phyloP scores from a whole-genome alignment of 2,797 vertebrate genomes.

The Phataginus tetradactyla region DNA sequence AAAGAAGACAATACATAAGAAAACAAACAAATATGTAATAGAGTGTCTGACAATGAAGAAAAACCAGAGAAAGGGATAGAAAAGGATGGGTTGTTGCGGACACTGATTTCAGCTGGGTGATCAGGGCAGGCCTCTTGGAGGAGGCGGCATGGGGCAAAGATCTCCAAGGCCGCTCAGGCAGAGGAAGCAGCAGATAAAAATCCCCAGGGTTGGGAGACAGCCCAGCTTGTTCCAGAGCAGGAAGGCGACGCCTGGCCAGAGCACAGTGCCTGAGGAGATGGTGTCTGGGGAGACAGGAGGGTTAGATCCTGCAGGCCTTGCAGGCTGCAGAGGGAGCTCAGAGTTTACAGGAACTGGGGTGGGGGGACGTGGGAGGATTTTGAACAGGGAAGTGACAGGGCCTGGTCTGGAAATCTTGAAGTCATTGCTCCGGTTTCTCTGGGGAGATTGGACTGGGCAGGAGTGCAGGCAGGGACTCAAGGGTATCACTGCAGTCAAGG shows the following conservation, averaged over 20 bases:
- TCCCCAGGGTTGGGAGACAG: background rate
- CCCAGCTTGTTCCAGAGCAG: background rate
- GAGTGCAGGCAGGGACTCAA: background rate
- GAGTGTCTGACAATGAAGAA: background rate
- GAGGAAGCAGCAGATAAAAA: background rate
- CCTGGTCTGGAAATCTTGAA: background rate
- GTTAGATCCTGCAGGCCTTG: too few relatives aligned
- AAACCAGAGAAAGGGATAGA: background rate
- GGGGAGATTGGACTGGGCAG: background rate
- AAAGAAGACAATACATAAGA: background rate
- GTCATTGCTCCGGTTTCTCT: background rate
- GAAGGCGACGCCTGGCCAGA: background rate
- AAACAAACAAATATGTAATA: background rate
- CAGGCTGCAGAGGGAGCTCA: background rate
- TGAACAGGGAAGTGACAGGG: background rate
- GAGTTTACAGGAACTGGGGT: background rate
- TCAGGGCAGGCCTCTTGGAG: background rate
- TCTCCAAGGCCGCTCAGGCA: background rate
- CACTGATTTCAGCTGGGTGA: background rate
- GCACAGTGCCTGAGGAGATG: background rate
- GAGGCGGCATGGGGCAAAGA: background rate
- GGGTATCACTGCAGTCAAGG: background rate
- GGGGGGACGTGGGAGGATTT: background rate
- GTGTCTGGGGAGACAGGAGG: background rate
- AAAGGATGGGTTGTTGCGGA: background rate